A percentile compares a stretch with the other conserved stretches of the same genome.
Conservation (phyloP, 2,888 invertebrate species). For the Ashinkailepas kermadecensis region DNA sequence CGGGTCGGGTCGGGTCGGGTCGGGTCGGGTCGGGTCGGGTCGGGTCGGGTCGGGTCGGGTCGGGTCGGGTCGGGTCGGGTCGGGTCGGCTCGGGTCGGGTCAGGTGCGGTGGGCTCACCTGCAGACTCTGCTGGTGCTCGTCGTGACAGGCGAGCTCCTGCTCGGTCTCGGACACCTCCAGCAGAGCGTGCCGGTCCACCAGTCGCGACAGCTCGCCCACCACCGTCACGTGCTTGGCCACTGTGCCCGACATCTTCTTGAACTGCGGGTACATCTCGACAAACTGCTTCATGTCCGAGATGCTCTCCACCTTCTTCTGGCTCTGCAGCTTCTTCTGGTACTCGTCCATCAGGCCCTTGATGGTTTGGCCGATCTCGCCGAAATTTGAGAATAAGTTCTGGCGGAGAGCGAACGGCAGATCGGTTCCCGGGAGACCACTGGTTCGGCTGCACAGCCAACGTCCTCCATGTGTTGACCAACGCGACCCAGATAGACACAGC, state of each 20-base stretch:
- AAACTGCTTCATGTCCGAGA: conserved; percentile 97
- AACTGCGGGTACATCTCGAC: conserved; percentile 97
- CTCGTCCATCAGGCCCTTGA: conserved; percentile 94
- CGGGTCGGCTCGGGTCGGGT: neutral
- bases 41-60: neutral
- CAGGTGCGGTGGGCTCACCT: conserved; percentile 43
- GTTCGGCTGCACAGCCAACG: too few species aligned
- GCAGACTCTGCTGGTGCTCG: conserved; percentile 51
- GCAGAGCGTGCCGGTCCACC: conserved; percentile 65
- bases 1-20: conserved; percentile 22
- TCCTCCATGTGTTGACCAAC: too few species aligned
- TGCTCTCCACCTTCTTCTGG: conserved; percentile 95
- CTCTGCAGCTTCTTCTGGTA: conserved; percentile 92
- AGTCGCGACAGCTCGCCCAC: conserved; percentile 87
- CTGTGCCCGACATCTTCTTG: conserved; percentile 91
- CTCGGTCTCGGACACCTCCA: conserved; percentile 87
- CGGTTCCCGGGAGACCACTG: too few species aligned
- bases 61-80: neutral
- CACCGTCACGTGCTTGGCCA: conserved; percentile 93
- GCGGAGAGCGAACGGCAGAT: neutral
- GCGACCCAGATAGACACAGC: too few species aligned
- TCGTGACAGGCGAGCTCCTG: conserved; percentile 77
- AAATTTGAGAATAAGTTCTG: conserved; percentile 92
- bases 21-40: neutral
- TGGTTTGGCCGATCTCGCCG: conserved; percentile 96